Evolutionary conservation across 1,140 invertebrate species (phyloP), one percentile per base, ranked within the genome.

Genomic region (Panagrolaimus sp.): DNA sequence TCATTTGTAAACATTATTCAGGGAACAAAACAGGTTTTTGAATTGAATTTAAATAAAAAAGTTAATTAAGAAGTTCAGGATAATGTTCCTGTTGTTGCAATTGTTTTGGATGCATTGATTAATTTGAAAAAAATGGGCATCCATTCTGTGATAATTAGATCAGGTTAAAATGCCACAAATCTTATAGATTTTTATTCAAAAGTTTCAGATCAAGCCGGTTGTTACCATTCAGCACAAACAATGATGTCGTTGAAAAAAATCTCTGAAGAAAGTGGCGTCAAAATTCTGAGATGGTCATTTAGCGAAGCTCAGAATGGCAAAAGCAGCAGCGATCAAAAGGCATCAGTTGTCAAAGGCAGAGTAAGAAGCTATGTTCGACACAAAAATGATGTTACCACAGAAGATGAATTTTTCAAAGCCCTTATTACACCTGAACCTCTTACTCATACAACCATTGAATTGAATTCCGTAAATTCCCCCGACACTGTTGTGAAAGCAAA

Each of bases 1-100:
- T 10, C 26, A 67, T 67, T 58, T 68, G 38, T 43, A 24, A 64
- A 71, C 44, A n/a, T 32, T 65, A 71, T 43, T 26, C 47, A 47
- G 28, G 47, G 43, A 21, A 12, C 28, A 15, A 28, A 43, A 38
- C 55, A 66, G 46, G 38, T n/a, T 21, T 7, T 9, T 44, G n/a
- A 15, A 8, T 38, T 12, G 21, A 24, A 32, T n/a, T n/a, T n/a
- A 38, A 17, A 15, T 24, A 52, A 55, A 24, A 52, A n/a, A 46
- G n/a, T n/a, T 46, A 46, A 46, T 46, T n/a, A n/a, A 46, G 45
- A 10, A 46, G 9, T 46, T 9, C n/a, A 46, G 45, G 45, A 46
- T n/a, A 46, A n/a, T n/a, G 9, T 10, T 10, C 9, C 45, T 9
- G 45, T 46, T 9, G 9, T 46, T 9, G 45, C 45, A 46, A 46